Conservation (phyloP, 2,888 invertebrate genomes). For the Clepsis dumicolana region DNA sequence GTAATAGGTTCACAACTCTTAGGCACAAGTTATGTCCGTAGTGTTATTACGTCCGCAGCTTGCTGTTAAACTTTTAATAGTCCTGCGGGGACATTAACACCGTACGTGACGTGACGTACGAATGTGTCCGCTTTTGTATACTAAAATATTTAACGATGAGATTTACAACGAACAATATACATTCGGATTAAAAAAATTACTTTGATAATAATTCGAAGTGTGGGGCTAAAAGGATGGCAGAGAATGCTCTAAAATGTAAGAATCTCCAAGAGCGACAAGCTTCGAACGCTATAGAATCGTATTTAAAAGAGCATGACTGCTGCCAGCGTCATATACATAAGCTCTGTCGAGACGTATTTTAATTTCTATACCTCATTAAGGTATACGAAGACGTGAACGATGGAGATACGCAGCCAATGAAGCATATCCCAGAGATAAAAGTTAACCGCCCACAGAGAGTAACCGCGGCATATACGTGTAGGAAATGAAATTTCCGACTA, state of each 20-base stretch:
- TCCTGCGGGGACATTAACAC: background rate
- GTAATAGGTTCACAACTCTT: background rate
- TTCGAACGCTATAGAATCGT: too few species aligned
- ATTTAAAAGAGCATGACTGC: too few species aligned
- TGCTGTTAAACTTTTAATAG: background rate
- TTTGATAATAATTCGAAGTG: too few species aligned
- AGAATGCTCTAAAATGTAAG: background rate
- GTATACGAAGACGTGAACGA: background rate
- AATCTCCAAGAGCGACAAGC: background rate
- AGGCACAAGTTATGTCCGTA: background rate
- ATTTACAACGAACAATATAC: too few species aligned
- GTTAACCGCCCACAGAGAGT: conserved; percentile 18
- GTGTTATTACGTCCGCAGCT: background rate
- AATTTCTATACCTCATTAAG: background rate
- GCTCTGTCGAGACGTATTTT: background rate
- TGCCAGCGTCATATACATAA: background rate
- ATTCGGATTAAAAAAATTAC: too few species aligned
- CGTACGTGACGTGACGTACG: background rate
- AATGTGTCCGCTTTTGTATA: background rate
- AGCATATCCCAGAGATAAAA: conserved; percentile 25
- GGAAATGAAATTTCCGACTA: conserved; percentile 35
- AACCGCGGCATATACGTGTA: conserved; percentile 20
- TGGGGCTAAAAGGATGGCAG: too few species aligned
- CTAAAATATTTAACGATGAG: background rate
- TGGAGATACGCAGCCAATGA: conserved; percentile 18